Evolutionary conservation across 2,888 invertebrate genomes (phyloP), one percentile per base, ranked within the genome.

Genomic region (Drosophila hamatofila): DNA sequence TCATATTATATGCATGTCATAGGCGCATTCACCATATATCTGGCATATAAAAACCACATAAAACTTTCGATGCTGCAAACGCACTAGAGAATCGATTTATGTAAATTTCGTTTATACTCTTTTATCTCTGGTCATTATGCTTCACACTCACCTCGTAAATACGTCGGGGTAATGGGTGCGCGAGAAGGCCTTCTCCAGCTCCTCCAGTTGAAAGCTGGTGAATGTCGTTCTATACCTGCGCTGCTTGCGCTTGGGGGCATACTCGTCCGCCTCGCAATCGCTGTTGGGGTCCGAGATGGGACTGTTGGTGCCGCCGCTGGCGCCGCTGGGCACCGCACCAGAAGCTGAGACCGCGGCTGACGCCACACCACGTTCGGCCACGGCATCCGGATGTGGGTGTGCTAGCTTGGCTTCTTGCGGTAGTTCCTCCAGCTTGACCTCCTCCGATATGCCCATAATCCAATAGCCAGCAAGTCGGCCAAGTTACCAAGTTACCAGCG

Each of bases 121-220:
- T 46, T 66, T 61, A 58, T 70, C 57, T 68, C 41, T 60, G 60
- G 49, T 54, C 61, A 65, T 72, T 61, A 57, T 55, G 39, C 46
- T 57, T 75, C 67, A 65, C 84, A 82, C 94, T 93, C 90, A 97
- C 97, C 97, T 96, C 48, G 98, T 98, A 93, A 99, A 99, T 3
- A 99, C 98, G 93, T 99, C 99, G 39, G 99, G 99, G 92, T 99
- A 99, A 93, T 99, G 99, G 16, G 99, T 99, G 91, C 98, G 96
- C 3, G 98, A 97, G 93, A 99, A 99, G 0, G 98, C 98, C 92
- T 98, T 98, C 93, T 99, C 98, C 86, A 99, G 93, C 92, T 99
- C 98, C 92, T 99, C 98, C 80, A 99, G 94, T 93, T 99, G 97
- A 91, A 97, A 98, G 90, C 97, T 97, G 51, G 98, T 98, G 93